Evolutionary conservation across 2,888 invertebrate species (phyloP).

Genomic region (Dicyrtoma fusca): DNA sequence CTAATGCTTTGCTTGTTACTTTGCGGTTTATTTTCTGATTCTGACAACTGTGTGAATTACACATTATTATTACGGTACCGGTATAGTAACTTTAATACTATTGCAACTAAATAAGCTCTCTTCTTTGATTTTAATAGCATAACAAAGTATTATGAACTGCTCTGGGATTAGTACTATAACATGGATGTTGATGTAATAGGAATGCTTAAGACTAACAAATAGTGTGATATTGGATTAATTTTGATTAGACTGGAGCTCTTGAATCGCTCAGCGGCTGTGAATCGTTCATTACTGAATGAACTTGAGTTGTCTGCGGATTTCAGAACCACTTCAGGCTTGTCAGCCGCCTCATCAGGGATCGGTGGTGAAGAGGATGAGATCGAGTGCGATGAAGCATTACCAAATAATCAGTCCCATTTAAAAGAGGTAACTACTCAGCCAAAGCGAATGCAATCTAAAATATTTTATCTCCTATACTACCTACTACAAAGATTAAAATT

Average conservation of each 20-base stretch:
- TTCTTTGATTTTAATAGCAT: no score
- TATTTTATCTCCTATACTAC: no score
- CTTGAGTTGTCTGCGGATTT: slow-evolving; percentile 68
- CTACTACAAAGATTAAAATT: no score
- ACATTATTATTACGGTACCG: no score
- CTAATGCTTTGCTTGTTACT: no score
- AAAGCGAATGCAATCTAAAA: no score
- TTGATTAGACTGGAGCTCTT: slow-evolving; percentile 69
- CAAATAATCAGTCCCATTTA: slow-evolving; percentile 47
- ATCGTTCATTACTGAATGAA: slow-evolving; percentile 82
- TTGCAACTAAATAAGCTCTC: no score
- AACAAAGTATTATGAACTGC: no score
- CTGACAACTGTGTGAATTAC: no score
- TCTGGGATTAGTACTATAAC: neutral
- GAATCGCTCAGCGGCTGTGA: slow-evolving; percentile 60
- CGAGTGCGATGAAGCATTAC: slow-evolving; percentile 59
- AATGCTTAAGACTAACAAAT: neutral
- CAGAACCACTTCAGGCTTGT: slow-evolving; percentile 61
- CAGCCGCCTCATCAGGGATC: slow-evolving; percentile 62
- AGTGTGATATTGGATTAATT: neutral
- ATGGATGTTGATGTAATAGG: neutral
- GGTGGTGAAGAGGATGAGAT: slow-evolving; percentile 59
- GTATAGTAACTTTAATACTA: no score
- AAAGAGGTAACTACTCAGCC: slow-evolving; percentile 52
- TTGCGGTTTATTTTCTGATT: no score